Evolutionary conservation across 2,888 invertebrate genomes (phyloP).

Genomic region (Acanthosepion lycidas): DNA sequence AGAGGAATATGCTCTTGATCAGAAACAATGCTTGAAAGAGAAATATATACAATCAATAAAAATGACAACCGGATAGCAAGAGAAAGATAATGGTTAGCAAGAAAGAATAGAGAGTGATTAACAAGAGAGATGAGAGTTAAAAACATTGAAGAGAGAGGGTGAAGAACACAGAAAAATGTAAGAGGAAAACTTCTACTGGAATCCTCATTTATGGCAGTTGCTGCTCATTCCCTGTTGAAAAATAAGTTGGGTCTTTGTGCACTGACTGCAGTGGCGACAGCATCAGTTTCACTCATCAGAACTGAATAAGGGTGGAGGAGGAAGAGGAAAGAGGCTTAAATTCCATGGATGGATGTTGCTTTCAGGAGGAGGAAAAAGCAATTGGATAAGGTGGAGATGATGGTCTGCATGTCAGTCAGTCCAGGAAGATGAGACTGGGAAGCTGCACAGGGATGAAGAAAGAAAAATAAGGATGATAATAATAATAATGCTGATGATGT

Average conservation of each 20-base stretch:
- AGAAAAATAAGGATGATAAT: background rate
- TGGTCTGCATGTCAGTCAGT: background rate
- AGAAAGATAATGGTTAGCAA: too few species aligned
- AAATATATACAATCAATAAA: too few species aligned
- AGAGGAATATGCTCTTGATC: too few species aligned
- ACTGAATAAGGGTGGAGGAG: background rate
- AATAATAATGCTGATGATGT: background rate
- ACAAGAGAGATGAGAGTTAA: too few species aligned
- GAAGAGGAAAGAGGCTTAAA: background rate
- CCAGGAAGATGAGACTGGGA: background rate
- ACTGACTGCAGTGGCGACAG: background rate
- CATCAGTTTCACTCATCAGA: background rate
- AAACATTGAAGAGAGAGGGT: too few species aligned
- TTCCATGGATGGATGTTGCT: background rate
- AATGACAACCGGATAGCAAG: too few species aligned
- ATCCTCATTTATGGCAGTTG: background rate
- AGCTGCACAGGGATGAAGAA: background rate
- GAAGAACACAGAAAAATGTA: background rate
- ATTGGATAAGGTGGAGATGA: background rate
- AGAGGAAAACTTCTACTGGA: background rate
- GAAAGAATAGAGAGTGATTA: too few species aligned
- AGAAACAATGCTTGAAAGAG: too few species aligned
- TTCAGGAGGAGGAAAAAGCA: background rate
- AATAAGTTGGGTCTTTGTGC: background rate
- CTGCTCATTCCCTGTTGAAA: background rate